These are phyloP conservation scores for Cryptops parisi DNA, from an alignment of 2,888 invertebrate genomes.

Conservation along the genomic window DNA sequence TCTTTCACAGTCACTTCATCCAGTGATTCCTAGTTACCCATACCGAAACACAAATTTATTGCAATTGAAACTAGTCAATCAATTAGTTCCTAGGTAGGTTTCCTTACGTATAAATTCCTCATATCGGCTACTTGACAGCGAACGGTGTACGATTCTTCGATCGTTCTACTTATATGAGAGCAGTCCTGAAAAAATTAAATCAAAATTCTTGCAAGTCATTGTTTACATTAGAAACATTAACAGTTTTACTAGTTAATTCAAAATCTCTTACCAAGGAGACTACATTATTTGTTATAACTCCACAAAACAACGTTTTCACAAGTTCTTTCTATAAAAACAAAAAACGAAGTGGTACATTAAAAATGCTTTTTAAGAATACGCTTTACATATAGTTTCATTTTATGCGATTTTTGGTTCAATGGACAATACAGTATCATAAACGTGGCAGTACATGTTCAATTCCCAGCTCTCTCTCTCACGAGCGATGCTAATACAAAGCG, in stretches of 20 bases:
- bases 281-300: constrained; percentile 86
- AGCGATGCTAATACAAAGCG: too few relatives aligned
- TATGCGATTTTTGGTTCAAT: too few relatives aligned
- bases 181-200: constrained; percentile 50
- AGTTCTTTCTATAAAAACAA: constrained; percentile 47
- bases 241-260: too few relatives aligned
- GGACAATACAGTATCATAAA: constrained; percentile 22
- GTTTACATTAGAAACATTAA: too few relatives aligned
- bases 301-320: constrained; percentile 82
- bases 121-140: constrained; percentile 93
- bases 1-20: constrained; percentile 97
- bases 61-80: constrained; percentile 2
- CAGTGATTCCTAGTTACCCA: constrained; percentile 51
- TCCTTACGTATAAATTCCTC: constrained; percentile 62
- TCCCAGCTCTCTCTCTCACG: too few relatives aligned
- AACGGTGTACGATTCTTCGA: constrained; percentile 93
- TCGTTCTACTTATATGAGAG: constrained; percentile 80
- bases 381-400: too few relatives aligned
- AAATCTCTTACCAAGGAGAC: constrained; percentile 61
- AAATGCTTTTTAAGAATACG: too few relatives aligned
- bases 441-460: too few relatives aligned
- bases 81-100: constrained; percentile 12
- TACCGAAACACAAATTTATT: constrained; percentile 2
- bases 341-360: too few relatives aligned
- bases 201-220: background rate